Conservation (phyloP, 2,888 invertebrate species). For the Tetrapedia diversipes region DNA sequence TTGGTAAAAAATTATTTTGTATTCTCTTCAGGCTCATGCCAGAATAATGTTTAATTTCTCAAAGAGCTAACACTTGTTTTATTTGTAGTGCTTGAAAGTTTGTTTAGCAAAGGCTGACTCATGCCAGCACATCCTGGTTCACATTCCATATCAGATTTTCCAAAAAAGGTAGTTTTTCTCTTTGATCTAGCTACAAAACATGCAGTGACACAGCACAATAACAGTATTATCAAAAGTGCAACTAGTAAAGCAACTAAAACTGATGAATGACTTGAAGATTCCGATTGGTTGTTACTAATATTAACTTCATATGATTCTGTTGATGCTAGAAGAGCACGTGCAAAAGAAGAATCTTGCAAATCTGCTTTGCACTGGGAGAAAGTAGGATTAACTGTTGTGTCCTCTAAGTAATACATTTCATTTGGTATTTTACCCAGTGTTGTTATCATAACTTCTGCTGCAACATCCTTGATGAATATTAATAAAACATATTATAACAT, state of each 20-base stretch:
- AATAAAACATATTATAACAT: conserved; percentile 1
- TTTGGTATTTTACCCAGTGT: conserved; percentile 72
- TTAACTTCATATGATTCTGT: neutral
- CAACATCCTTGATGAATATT: conserved; percentile 63
- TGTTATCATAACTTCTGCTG: conserved; percentile 72
- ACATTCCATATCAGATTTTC: conserved; percentile 68
- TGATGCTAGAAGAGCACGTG: neutral
- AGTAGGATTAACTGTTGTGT: conserved; percentile 33
- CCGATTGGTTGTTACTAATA: too few species aligned
- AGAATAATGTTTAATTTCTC: conserved; percentile 32
- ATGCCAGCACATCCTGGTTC: conserved; percentile 71
- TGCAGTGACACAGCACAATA: conserved; percentile 73
- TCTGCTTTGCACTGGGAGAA: too few species aligned
- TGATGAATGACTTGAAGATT: conserved; percentile 58
- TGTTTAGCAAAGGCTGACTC: conserved; percentile 71
- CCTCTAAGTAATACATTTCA: conserved; percentile 72
- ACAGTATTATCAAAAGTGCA: conserved; percentile 65
- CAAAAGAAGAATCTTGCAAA: too few species aligned
- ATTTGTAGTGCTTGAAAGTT: conserved; percentile 58
- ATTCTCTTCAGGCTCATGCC: neutral
- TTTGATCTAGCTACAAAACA: conserved; percentile 71
- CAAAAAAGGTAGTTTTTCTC: conserved; percentile 56
- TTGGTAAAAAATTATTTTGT: neutral
- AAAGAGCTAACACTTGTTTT: conserved; percentile 46
- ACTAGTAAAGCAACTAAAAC: conserved; percentile 66